Evolutionary conservation across 1,140 invertebrate genomes (phyloP), one percentile per base, ranked within the genome.

Genomic region (Oncopeltus fasciatus): DNA sequence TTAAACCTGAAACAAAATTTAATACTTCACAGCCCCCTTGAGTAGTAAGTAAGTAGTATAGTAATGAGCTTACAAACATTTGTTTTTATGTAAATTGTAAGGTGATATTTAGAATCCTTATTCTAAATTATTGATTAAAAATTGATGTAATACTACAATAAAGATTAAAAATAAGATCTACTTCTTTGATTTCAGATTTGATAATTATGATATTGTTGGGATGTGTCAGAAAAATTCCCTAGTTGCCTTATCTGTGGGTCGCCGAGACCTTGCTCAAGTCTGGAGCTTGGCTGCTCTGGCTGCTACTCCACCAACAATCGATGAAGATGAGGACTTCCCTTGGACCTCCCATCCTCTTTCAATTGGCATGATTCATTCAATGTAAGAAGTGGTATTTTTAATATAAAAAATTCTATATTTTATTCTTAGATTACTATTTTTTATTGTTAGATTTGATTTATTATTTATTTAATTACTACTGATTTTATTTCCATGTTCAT

Each of bases 341-440:
- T 91, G 88, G 84, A 77, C 81, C 11, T 72, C 78, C 20, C 87
- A 92, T 80, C 91, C 93, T 3, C 89, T 95, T 69, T 91, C 91
- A 64, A 84, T 85, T 71, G 83, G 83, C 68, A 72, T 95, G 63
- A 80, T 95, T 60, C 84, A 92, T 70, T 86, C 87, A 4, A 75
- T 95, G 86, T 92, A 76, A 81, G 84, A 79, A 11, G 12, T 20
- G 2, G 21, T 24, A 59, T 59, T 62, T 33, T 18, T 46, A 57
- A 1, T 16, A 63, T 11, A 29, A 26, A 14, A 9, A 61, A 61
- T 59, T 20, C 46, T 5, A 9, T 62, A 18, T 61, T 43, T 61
- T 64, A n/a, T 14, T 38, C 16, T 38, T 16, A 38, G 16, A 16
- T 38, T 38, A 47, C 18, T 47, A 47, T 47, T 38, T 38, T 38